Base-by-base conservation (phyloP, 2,888 invertebrate genomes). In the Allygus modestus region DNA sequence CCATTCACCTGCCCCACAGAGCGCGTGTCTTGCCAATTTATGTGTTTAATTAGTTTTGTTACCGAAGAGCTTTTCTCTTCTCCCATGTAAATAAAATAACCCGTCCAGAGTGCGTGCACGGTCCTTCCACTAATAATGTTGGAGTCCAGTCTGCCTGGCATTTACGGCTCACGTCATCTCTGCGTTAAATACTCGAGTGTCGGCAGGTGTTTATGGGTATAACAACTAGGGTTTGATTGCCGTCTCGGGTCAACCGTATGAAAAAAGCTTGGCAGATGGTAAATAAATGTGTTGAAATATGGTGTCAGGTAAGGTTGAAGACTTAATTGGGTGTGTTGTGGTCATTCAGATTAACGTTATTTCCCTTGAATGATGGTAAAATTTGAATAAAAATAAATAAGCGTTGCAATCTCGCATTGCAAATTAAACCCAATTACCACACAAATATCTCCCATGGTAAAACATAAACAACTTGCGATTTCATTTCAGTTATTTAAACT, bases 41-140 rank as follows among this genome's bases (percentile, higher is more conserved):
- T 81, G 58, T 58, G 58, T 58, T 79, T 81, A 58, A 61, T 81
- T 81, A 81, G 58, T 81, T 81, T 61, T 81, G 81, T 73, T 37
- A 73, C 33, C 43, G 41, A 15, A 26, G 71, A 33, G 73, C 43
- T 43, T 23, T 41, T 73, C 73, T 15, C 43, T 28, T 17, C 9
- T 31, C 20, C 41, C 77, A 26, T 77, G 77, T 51, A 77, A 77
- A 46, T 77, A 77, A 46, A 77, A 77, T 46, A 77, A 77, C 26
- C 20, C 51, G 77, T 20, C 20, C 7, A 65, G 43, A 2, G 46
- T 77, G 77, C 77, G 77, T 77, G 77, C 41, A 5, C 11, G 51
- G 43, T 23, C 41, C 33, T n/a, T 61, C 61, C 9, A 15, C 69
- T 71, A 41, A 69, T 69, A 69, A 41, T 41, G 41, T 69, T 15